Evolutionary conservation across 2,797 vertebrate species (phyloP), one percentile per base, ranked within the genome.

Genomic region (Gymnothorax reevesii): DNA sequence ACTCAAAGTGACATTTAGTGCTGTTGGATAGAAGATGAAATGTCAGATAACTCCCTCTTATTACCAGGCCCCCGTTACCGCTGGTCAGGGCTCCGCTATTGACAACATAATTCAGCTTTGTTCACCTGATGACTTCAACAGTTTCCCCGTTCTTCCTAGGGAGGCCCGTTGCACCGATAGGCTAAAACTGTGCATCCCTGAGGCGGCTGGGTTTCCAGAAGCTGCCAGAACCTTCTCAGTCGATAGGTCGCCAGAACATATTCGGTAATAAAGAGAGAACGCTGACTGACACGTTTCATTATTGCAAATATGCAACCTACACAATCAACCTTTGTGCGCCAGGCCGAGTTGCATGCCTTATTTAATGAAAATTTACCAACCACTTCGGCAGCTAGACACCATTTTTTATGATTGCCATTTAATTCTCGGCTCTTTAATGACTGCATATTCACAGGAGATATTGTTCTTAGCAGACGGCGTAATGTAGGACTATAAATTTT

Each of bases 1-100:
- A 89, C 87, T 60, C 86, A 84, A 90, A 90, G 89, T 89, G 89
- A 91, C 90, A 90, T 90, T 91, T 89, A 89, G 64, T 86, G 33
- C 89, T 89, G 88, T 88, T 89, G 87, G 87, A 90, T 71, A 89
- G 83, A 89, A 73, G 82, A 88, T 82, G 82, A 89, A 90, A 91
- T 90, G 90, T 88, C 89, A 90, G 85, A 75, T 57, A 60, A 33
- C 52, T 49, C 84, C 57, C n/a, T 13, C 22, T 12, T 59, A 77
- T 79, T 79, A 79, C 75, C n/a, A 25, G 75, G 33, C 33, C 33
- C 75, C 17, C 49, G 75, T 54, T 79, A 79, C 42, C 75, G 8
- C 75, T 79, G 75, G 42, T 22, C 75, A 52, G 42, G 15, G 75
- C 75, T 54, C 7, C 17, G 49, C 73, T 54, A 54, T 79, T 15